These are phyloP conservation scores for Hemibagrus guttatus DNA, from an alignment of 2,797 vertebrate genomes.

Conservation along the genomic window DNA sequence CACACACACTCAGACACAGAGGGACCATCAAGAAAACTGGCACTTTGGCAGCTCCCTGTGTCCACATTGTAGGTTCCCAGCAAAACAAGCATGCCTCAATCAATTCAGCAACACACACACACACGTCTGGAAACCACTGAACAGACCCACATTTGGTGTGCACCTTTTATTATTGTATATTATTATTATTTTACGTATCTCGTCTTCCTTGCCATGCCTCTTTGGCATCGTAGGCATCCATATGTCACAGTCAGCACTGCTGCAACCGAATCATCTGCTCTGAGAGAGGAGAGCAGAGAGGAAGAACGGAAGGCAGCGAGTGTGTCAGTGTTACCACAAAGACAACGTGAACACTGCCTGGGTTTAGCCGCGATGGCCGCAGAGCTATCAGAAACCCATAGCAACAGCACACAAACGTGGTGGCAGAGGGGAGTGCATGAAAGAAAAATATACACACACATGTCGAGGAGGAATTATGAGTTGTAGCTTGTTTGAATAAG, in stretches of 20 bases:
- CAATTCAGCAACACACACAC: conserved; percentile 8
- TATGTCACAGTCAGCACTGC: conserved; percentile 14
- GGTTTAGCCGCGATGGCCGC: conserved; percentile 45
- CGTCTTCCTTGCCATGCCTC: neutral
- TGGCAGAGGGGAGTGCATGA: conserved; percentile 61
- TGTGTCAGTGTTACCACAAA: conserved; percentile 40
- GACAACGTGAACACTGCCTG: conserved; percentile 40
- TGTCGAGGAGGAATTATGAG: conserved; percentile 28
- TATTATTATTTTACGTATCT: neutral
- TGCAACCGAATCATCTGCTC: conserved; percentile 25
- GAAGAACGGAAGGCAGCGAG: conserved; percentile 8
- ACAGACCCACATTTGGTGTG: neutral
- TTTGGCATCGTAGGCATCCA: neutral
- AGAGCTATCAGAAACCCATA: conserved; percentile 63
- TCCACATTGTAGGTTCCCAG: conserved; percentile 40
- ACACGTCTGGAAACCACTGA: neutral
- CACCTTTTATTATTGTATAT: neutral
- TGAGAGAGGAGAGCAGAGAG: conserved; percentile 18
- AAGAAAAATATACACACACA: conserved; percentile 62
- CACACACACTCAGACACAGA: neutral
- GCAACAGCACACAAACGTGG: conserved; percentile 66
- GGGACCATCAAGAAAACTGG: conserved; percentile 16
- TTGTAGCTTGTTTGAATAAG: conserved; percentile 22
- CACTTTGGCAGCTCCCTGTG: conserved; percentile 34
- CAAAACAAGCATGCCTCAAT: conserved; percentile 21